phyloP scores from a whole-genome alignment of 2,888 invertebrate genomes.

The Lasioglossum lativentre region DNA sequence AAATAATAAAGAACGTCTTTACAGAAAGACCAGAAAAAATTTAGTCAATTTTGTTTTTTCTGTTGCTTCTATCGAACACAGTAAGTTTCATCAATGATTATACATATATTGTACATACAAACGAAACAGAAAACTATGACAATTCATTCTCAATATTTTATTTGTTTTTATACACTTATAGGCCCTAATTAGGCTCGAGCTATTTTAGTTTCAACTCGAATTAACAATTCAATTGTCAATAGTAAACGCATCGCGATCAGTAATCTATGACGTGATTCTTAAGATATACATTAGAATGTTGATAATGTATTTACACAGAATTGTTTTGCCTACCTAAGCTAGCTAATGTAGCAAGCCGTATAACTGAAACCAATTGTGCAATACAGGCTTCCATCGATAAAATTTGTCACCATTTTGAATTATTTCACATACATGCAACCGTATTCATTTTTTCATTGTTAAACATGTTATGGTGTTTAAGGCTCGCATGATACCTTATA shows the following conservation, averaged over 20 bases:
- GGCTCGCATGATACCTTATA: not conserved
- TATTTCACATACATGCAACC: not conserved
- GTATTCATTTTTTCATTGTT: not conserved
- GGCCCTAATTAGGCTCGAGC: conserved; percentile 74
- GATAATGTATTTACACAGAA: conserved; percentile 71
- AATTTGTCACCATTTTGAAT: not conserved
- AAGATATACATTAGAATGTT: conserved; percentile 65
- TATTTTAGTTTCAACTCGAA: conserved; percentile 68
- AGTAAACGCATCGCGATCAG: conserved; percentile 69
- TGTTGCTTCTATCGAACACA: too few species aligned
- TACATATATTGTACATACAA: not conserved
- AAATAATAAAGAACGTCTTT: too few species aligned
- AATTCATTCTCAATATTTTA: conserved; percentile 67
- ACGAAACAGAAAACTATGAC: not conserved
- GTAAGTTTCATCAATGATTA: not conserved
- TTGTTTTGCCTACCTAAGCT: conserved; percentile 73
- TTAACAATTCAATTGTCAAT: conserved; percentile 72
- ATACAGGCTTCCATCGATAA: conserved; percentile 32
- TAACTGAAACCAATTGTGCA: conserved; percentile 59
- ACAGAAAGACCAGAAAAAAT: too few species aligned
- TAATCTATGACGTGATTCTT: conserved; percentile 63
- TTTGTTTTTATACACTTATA: conserved; percentile 72
- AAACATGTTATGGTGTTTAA: not conserved
- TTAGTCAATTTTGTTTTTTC: too few species aligned
- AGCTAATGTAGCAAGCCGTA: conserved; percentile 66